Conservation (phyloP, 2,888 invertebrate species). For the Brachyopa scutellaris region DNA sequence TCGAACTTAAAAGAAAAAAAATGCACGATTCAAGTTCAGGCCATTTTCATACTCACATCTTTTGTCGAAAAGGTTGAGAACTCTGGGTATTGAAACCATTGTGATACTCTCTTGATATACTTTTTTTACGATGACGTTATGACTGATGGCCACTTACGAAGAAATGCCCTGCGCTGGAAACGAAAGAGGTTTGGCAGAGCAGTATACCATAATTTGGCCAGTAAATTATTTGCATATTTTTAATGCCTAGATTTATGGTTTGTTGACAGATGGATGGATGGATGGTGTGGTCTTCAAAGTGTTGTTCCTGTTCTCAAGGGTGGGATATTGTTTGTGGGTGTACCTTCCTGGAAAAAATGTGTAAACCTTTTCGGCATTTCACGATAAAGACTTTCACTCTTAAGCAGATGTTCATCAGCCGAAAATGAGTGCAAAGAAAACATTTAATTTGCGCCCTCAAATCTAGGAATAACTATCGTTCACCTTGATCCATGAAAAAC, state of each 20-base stretch:
- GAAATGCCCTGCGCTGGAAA: conserved; percentile 34
- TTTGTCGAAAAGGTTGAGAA: conserved; percentile 12
- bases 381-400: too few relatives aligned
- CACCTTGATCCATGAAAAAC: conserved; percentile 1
- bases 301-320: too few relatives aligned
- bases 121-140: conserved; percentile 49
- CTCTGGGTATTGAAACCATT: conserved; percentile 3
- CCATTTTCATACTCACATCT: too few relatives aligned
- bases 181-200: conserved; percentile 41
- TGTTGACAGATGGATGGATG: too few relatives aligned
- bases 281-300: conserved; percentile 31
- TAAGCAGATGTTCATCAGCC: too few relatives aligned
- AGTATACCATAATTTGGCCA: conserved; percentile 19
- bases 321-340: too few relatives aligned
- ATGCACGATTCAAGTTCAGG: too few relatives aligned
- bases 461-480: conserved; percentile 18
- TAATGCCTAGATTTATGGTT: conserved; percentile 39
- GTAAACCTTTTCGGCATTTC: too few relatives aligned
- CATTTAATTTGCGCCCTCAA: conserved; percentile 28
- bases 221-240: conserved; percentile 44
- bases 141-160: conserved; percentile 44
- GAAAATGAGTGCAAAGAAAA: neutral
- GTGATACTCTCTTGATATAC: conserved; percentile 2
- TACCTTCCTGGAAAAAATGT: too few relatives aligned
- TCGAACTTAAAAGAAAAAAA: too few relatives aligned